Conservation (phyloP, 2,113 vertebrate species). For the Macaca fascicularis region DNA sequence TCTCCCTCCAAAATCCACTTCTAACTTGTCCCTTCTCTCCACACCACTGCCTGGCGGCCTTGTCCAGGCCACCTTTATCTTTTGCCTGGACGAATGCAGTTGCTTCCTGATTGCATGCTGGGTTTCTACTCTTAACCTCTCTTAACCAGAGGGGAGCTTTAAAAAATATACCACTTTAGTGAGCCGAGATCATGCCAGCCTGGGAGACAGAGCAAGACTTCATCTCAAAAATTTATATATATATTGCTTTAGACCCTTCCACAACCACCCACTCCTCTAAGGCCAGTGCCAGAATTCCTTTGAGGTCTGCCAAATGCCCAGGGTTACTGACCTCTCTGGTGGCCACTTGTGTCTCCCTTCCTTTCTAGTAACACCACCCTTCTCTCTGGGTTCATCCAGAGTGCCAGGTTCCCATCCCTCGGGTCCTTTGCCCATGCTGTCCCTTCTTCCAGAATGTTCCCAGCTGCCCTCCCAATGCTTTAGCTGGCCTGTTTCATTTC, state of each 20-base stretch:
- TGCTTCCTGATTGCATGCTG: neutral
- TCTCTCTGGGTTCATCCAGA: neutral
- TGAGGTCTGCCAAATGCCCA: neutral
- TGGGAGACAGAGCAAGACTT: too few species aligned
- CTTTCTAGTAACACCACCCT: neutral
- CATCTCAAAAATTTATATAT: too few species aligned
- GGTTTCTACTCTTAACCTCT: neutral
- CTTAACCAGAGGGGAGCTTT: neutral
- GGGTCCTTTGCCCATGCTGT: neutral
- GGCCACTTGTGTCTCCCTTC: neutral
- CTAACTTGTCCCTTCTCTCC: neutral
- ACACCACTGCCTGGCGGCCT: neutral
- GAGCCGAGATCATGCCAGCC: too few species aligned
- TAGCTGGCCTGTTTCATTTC: neutral
- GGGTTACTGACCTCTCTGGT: neutral
- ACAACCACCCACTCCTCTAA: neutral
- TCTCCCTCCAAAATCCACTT: neutral
- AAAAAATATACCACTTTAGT: neutral
- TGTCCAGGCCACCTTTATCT: neutral
- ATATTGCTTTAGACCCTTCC: neutral
- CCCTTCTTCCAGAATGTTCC: neutral
- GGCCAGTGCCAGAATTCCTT: neutral
- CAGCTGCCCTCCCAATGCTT: neutral
- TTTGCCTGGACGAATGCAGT: neutral
- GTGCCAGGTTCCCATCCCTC: neutral